A percentile compares a stretch with the other conserved stretches of the same genome.
Evolutionary conservation across 1,140 invertebrate species (phyloP).

Genomic region (Drosophila saltans): DNA sequence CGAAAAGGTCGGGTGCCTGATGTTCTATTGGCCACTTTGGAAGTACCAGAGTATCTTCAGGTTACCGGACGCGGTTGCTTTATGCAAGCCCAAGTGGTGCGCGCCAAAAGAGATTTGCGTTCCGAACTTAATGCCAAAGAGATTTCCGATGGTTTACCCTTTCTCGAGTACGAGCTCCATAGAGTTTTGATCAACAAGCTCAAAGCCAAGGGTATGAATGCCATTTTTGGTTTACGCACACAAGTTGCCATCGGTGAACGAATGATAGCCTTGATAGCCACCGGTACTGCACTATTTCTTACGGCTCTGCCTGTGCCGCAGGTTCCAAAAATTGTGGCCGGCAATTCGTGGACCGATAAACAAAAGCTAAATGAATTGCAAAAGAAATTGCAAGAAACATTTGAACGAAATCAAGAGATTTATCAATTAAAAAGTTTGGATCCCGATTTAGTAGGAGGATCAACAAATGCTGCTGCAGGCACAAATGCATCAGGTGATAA

Average conservation of each 20-base stretch:
- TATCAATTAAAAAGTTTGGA: conserved; percentile 86
- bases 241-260: conserved; percentile 95
- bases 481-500: conserved; percentile 6
- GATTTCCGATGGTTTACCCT: conserved; percentile 96
- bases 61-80: conserved; percentile 89
- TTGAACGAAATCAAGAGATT: conserved; percentile 88
- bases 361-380: conserved; percentile 87
- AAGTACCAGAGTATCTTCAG: conserved; percentile 90
- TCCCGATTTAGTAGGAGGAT: conserved; percentile 54
- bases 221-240: conserved; percentile 92
- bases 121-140: conserved; percentile 96
- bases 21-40: conserved; percentile 94
- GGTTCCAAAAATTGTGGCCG: conserved; percentile 87
- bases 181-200: conserved; percentile 95
- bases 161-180: conserved; percentile 97
- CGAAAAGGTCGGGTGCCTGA: conserved; percentile 94
- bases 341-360: conserved; percentile 86
- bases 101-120: conserved; percentile 90
- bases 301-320: conserved; percentile 89
- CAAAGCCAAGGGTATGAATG: conserved; percentile 96
- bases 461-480: conserved; percentile 8
- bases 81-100: conserved; percentile 91
- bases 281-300: conserved; percentile 92
- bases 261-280: conserved; percentile 93
- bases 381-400: conserved; percentile 87